Evolutionary conservation across 30 jellyfish, hydroid and myxozoan species (phyloP).

Genomic region (Hydra vulgaris): DNA sequence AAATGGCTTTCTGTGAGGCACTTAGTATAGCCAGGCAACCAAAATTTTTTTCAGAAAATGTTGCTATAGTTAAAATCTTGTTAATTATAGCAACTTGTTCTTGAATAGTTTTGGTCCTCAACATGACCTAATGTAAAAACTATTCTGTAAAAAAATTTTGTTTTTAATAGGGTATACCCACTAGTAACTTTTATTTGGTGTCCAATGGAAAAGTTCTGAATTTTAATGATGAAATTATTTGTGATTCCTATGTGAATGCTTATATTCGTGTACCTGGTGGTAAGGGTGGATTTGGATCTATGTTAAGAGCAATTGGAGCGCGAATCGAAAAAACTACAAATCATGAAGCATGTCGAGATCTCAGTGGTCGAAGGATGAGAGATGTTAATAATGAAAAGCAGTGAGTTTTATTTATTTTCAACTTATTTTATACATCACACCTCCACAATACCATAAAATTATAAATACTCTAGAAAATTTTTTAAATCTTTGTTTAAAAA

Average conservation of each 20-base stretch:
- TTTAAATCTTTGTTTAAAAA: too few relatives aligned
- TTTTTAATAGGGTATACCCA: not conserved
- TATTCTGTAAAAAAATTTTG: too few relatives aligned
- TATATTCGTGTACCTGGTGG: slow-evolving; percentile 68
- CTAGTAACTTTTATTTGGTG: not conserved
- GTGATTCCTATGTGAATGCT: not conserved
- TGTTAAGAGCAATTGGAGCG: slow-evolving; percentile 95
- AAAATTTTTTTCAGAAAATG: too few relatives aligned
- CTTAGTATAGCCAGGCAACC: too few relatives aligned
- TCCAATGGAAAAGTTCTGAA: slow-evolving; percentile 13
- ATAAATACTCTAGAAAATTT: too few relatives aligned
- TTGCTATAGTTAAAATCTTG: too few relatives aligned
- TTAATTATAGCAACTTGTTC: too few relatives aligned
- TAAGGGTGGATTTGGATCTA: slow-evolving; percentile 98
- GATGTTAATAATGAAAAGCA: slow-evolving; percentile 90
- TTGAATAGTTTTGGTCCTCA: too few relatives aligned
- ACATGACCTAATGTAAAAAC: not conserved
- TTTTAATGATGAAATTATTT: not conserved
- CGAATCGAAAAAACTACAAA: slow-evolving; percentile 85
- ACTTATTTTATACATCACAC: not conserved
- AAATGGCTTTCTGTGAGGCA: too few relatives aligned
- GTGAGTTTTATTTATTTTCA: slow-evolving; percentile 30
- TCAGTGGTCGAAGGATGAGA: slow-evolving; percentile 96
- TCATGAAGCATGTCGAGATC: slow-evolving; percentile 94
- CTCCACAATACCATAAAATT: too few relatives aligned